Percentiles rank a stretch among this genome's conserved stretches.
phyloP scores from a whole-genome alignment of 2,113 vertebrate species.

The Rhea americana region DNA sequence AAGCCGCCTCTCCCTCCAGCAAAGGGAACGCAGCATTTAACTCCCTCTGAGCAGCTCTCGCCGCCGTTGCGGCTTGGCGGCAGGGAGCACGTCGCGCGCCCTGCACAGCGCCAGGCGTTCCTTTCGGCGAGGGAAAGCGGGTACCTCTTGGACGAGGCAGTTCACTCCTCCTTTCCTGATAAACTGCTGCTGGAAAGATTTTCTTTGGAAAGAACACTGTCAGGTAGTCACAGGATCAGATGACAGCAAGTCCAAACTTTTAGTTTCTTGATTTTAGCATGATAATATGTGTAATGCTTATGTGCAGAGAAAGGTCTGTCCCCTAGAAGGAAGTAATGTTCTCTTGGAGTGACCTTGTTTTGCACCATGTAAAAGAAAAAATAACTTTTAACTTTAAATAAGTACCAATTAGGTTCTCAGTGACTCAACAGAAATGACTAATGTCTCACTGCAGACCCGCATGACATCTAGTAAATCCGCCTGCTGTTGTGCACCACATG shows the following conservation, averaged over 20 bases:
- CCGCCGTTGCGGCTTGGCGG: background rate
- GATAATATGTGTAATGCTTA: background rate
- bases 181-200: background rate
- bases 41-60: background rate
- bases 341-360: background rate
- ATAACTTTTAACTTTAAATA: background rate
- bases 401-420: background rate
- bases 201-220: background rate
- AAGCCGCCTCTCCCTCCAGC: background rate
- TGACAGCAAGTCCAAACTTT: background rate
- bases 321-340: background rate
- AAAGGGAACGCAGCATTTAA: background rate
- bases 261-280: background rate
- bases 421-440: constrained; percentile 13
- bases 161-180: background rate
- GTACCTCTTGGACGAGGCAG: background rate
- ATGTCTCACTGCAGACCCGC: background rate
- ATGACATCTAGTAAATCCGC: background rate
- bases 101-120: too few relatives aligned
- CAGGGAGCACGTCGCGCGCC: background rate
- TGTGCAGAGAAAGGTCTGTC: background rate
- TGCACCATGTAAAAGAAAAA: background rate
- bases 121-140: background rate
- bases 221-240: background rate
- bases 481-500: background rate